phyloP scores from a whole-genome alignment of 1,140 invertebrate genomes.

The Ips nitidus region DNA sequence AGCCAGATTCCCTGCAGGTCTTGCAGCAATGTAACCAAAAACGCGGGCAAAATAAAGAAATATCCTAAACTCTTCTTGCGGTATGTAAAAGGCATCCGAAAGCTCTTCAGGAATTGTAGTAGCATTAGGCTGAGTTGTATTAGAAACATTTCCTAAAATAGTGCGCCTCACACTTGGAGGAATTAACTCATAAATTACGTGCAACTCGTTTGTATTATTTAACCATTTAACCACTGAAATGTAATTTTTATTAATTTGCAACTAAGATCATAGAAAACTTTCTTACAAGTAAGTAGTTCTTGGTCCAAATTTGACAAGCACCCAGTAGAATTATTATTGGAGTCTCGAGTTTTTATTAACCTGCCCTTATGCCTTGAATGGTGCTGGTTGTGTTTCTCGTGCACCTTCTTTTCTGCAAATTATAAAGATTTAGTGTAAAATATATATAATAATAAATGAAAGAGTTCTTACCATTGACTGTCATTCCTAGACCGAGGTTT shows the following conservation, averaged over 20 bases:
- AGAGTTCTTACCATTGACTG: too few relatives aligned
- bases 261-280: not conserved
- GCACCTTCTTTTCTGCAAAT: not conserved
- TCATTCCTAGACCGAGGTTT: too few relatives aligned
- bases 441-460: too few relatives aligned
- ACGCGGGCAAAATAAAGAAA: not conserved
- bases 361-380: constrained; percentile 7
- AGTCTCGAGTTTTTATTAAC: not conserved
- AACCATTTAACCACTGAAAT: constrained; percentile 17
- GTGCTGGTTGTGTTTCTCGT: not conserved
- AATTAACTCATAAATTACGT: not conserved
- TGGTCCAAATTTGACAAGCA: not conserved
- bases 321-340: not conserved
- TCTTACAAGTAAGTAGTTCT: constrained; percentile 11
- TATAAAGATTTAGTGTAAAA: too few relatives aligned
- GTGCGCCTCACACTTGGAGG: constrained; percentile 1
- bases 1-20: too few relatives aligned
- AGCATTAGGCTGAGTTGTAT: too few relatives aligned
- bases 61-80: not conserved
- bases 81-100: not conserved
- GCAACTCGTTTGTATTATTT: constrained; percentile 18
- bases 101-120: too few relatives aligned
- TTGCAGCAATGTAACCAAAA: not conserved
- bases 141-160: not conserved
- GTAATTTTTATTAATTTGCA: not conserved